phyloP scores from a whole-genome alignment of 2,113 vertebrate species.

The Rhombomys opimus region DNA sequence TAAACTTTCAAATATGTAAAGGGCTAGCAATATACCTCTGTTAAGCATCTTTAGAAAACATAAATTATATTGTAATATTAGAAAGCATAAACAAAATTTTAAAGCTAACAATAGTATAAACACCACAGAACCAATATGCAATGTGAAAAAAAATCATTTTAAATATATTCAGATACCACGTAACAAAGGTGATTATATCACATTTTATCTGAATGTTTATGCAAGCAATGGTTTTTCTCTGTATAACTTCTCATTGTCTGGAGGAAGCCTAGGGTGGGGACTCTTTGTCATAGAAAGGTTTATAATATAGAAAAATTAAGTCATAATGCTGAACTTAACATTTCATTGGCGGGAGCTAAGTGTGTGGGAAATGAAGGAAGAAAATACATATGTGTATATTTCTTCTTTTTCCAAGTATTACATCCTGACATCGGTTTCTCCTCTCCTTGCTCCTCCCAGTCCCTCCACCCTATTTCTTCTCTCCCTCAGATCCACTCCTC shows the following conservation, averaged over 20 bases:
- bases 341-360: not conserved
- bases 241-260: not conserved
- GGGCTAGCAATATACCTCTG: not conserved
- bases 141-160: not conserved
- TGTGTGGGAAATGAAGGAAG: too few relatives aligned
- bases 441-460: not conserved
- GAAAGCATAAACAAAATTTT: not conserved
- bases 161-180: not conserved
- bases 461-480: not conserved
- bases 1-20: not conserved
- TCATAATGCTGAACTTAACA: rapidly evolving
- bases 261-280: not conserved
- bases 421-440: not conserved
- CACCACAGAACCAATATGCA: not conserved
- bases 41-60: not conserved
- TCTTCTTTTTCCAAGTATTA: not conserved
- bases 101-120: not conserved
- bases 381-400: not conserved
- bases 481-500: not conserved
- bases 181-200: not conserved
- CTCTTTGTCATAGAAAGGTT: rapidly evolving
- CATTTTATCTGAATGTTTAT: not conserved
- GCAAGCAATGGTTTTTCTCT: not conserved
- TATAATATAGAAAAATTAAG: not conserved
- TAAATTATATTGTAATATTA: not conserved